These are phyloP conservation scores for Pseudoips prasinana DNA, from an alignment of 2,888 invertebrate species.

Conservation along the genomic window DNA sequence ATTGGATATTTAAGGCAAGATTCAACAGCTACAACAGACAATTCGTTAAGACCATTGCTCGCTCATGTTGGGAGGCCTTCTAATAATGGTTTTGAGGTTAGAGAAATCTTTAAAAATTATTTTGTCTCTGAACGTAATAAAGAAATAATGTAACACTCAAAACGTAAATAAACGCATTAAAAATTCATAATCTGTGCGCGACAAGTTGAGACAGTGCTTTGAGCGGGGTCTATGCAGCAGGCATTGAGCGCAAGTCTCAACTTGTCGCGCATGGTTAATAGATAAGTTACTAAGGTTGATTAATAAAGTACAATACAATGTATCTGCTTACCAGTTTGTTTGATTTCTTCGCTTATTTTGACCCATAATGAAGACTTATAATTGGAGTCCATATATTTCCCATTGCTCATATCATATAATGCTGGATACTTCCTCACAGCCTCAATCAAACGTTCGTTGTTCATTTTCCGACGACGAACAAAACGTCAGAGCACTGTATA, in stretches of 20 bases:
- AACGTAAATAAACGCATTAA: no score
- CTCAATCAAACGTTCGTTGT: slow-evolving; percentile 18
- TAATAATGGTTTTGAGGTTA: slow-evolving; percentile 10
- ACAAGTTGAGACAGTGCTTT: no score
- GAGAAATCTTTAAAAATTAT: slow-evolving; percentile 8
- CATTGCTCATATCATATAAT: slow-evolving; percentile 16
- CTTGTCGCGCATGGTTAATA: no score
- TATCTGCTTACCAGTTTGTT: slow-evolving; percentile 17
- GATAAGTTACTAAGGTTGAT: no score
- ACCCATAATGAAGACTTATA: slow-evolving; percentile 18
- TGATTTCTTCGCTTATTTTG: slow-evolving; percentile 18
- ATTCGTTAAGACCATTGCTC: slow-evolving; percentile 13
- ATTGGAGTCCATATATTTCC: slow-evolving; percentile 25
- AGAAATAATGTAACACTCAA: no score
- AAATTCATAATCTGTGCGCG: no score
- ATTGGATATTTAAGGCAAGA: slow-evolving; percentile 9
- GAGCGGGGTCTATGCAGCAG: no score
- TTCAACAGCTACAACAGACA: not conserved
- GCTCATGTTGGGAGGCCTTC: slow-evolving; percentile 13
- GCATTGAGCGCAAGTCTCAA: no score
- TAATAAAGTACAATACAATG: slow-evolving; percentile 12
- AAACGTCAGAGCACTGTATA: no score
- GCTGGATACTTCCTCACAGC: slow-evolving; percentile 16
- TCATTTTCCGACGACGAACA: slow-evolving; percentile 16
- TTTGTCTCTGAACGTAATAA: no score